Evolutionary conservation across 2,113 vertebrate genomes (phyloP).

Genomic region (Vulpes ferrilata): DNA sequence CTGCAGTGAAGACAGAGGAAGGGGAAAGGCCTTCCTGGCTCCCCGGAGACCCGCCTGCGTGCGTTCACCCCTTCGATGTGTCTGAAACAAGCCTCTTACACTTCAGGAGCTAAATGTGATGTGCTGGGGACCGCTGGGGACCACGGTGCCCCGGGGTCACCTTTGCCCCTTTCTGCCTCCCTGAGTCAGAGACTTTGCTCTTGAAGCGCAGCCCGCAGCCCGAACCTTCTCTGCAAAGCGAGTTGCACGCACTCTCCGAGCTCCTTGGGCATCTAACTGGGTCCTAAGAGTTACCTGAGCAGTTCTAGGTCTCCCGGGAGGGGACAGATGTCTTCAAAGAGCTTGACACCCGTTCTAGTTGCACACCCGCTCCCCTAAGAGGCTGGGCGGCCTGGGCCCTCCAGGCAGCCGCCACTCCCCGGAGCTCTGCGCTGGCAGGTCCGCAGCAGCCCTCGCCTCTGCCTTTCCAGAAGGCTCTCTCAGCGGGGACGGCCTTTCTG

Average conservation of each 20-base stretch:
- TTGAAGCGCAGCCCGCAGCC: not conserved
- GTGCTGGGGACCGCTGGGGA: not conserved
- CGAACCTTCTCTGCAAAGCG: not conserved
- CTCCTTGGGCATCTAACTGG: not conserved
- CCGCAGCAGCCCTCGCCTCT: not conserved
- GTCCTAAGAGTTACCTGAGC: not conserved
- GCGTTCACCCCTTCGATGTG: not conserved
- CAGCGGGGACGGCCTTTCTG: not conserved
- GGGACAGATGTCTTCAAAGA: not conserved
- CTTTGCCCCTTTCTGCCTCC: not conserved
- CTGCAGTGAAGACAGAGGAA: not conserved
- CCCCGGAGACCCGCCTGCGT: not conserved
- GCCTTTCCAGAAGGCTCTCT: not conserved
- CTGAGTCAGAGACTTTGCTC: not conserved
- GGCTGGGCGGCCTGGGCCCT: not conserved
- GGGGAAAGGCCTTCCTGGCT: not conserved
- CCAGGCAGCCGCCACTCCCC: not conserved
- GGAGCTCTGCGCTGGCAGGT: too few relatives aligned
- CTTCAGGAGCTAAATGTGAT: not conserved
- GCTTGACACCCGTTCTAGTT: not conserved
- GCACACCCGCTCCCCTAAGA: not conserved
- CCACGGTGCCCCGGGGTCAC: not conserved
- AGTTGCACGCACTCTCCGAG: not conserved
- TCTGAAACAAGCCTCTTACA: not conserved
- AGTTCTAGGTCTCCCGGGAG: not conserved